These are phyloP conservation scores for Papilio dardanus DNA, from an alignment of 1,140 invertebrate genomes.

Conservation along the genomic window DNA sequence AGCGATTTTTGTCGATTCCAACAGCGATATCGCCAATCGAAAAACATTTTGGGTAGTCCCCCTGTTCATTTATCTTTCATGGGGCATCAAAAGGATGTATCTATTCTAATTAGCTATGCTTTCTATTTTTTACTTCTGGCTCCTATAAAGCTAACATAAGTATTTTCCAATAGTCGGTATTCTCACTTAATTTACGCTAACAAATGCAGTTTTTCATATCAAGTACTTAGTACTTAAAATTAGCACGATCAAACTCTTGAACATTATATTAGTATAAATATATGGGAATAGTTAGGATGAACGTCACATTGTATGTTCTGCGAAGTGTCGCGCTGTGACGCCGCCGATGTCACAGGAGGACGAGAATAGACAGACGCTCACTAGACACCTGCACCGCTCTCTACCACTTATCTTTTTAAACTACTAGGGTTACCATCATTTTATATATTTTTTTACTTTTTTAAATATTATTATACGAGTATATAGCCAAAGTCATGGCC, in stretches of 20 bases:
- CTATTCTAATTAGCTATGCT: no score
- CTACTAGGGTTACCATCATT: slow-evolving; percentile 19
- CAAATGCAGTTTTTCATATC: neutral
- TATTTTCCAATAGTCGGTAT: no score
- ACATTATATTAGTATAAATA: neutral
- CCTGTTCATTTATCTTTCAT: no score
- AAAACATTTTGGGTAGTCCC: no score
- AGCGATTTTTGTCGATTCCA: no score
- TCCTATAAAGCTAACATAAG: no score
- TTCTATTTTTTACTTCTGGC: no score
- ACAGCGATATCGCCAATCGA: no score
- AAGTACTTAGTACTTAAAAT: neutral
- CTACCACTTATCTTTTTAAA: slow-evolving; percentile 25
- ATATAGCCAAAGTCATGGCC: no score
- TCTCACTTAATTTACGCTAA: neutral
- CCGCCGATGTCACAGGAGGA: slow-evolving; percentile 45
- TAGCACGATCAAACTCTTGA: neutral
- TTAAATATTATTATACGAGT: no score
- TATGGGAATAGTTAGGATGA: neutral
- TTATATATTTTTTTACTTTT: neutral
- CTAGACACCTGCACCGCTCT: slow-evolving; percentile 61
- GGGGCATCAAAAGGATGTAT: no score
- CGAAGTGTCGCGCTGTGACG: slow-evolving; percentile 46
- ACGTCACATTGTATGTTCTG: slow-evolving; percentile 28
- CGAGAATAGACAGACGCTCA: slow-evolving; percentile 49